Conservation (phyloP, 2,888 invertebrate species). For the Meteorus cinctellus region DNA sequence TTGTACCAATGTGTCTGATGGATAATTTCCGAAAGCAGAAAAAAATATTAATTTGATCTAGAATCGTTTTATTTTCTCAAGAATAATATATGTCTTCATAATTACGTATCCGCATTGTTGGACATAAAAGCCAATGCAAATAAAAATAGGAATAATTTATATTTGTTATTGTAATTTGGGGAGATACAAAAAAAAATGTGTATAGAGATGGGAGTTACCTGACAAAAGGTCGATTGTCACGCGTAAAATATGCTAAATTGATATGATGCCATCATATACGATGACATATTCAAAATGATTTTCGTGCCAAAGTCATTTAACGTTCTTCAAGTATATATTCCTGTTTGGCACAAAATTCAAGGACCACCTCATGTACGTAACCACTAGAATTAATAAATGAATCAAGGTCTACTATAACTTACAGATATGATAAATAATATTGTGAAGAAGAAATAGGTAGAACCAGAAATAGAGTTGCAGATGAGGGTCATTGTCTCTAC, state of each 20-base stretch:
- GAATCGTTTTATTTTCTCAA: background rate
- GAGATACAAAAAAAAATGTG: background rate
- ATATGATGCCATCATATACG: slow-evolving; percentile 9
- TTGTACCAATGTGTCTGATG: background rate
- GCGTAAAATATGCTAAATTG: background rate
- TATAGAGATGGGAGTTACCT: background rate
- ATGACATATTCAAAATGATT: slow-evolving; percentile 14
- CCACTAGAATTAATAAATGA: background rate
- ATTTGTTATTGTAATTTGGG: background rate
- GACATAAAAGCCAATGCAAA: background rate
- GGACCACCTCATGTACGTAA: background rate
- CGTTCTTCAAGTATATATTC: background rate
- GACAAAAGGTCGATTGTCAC: slow-evolving; percentile 21
- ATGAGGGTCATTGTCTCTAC: slow-evolving; percentile 2
- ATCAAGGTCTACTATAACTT: too few species aligned
- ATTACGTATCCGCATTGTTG: too few species aligned
- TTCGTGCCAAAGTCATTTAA: slow-evolving; percentile 14
- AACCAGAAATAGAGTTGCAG: background rate
- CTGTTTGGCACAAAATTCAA: background rate
- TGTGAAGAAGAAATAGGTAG: background rate
- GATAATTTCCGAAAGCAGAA: background rate
- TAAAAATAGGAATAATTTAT: background rate
- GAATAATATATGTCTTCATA: too few species aligned
- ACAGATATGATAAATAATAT: background rate
- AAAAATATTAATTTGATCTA: too few species aligned